Evolutionary conservation across 2,113 vertebrate species (phyloP).

Genomic region (Solea senegalensis): DNA sequence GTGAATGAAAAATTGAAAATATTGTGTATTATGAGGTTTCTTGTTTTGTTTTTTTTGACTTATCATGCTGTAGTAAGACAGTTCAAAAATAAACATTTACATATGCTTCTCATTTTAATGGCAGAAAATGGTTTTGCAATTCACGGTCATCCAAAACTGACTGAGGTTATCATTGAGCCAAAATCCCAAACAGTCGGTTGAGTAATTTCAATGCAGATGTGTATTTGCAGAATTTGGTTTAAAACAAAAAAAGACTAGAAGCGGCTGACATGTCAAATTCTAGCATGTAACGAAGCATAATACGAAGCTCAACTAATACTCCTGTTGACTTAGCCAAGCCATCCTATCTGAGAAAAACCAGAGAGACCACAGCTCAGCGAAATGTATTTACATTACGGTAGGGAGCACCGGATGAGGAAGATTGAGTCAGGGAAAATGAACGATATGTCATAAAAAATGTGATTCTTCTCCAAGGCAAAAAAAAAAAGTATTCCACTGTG

Average conservation of each 20-base stretch:
- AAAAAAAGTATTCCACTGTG: constrained; percentile 57
- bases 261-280: constrained; percentile 26
- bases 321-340: constrained; percentile 49
- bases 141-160: not conserved
- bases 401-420: constrained; percentile 51
- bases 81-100: too few relatives aligned
- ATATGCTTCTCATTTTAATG: not conserved
- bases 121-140: not conserved
- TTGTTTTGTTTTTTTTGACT: too few relatives aligned
- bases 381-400: constrained; percentile 60
- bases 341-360: constrained; percentile 44
- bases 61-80: too few relatives aligned
- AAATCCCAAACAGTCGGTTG: not conserved
- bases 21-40: not conserved
- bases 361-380: constrained; percentile 51
- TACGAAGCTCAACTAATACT: constrained; percentile 18
- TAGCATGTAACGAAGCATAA: constrained; percentile 36
- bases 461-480: constrained; percentile 46
- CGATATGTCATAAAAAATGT: constrained; percentile 59
- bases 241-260: constrained; percentile 28
- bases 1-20: too few relatives aligned
- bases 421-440: constrained; percentile 67
- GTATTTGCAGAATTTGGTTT: not conserved
- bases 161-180: not conserved
- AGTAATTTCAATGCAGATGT: constrained; percentile 2